phyloP scores from a whole-genome alignment of 1,140 invertebrate genomes.

The Drosophila mauritiana region DNA sequence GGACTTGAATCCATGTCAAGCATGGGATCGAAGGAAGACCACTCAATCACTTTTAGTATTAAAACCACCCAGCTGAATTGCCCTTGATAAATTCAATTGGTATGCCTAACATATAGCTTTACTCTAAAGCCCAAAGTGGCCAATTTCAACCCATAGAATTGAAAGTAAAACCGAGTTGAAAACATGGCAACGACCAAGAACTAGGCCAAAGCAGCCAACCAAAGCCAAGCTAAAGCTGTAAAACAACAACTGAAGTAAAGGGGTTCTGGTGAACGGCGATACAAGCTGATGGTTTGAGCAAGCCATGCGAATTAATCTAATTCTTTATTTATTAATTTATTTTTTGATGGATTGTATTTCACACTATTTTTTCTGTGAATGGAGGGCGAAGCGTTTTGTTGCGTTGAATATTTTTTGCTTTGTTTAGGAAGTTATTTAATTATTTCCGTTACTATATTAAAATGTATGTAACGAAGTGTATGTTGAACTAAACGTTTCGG shows the following conservation, averaged over 20 bases:
- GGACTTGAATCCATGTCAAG: not conserved
- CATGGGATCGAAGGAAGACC: not conserved
- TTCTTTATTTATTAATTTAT: constrained; percentile 53
- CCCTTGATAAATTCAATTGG: constrained; percentile 26
- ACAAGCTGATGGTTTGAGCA: constrained; percentile 26
- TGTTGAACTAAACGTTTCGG: too few relatives aligned
- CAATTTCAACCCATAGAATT: constrained; percentile 39
- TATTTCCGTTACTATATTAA: constrained; percentile 36
- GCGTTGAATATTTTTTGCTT: constrained; percentile 8
- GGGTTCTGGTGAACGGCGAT: constrained; percentile 33
- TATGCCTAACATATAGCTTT: constrained; percentile 16
- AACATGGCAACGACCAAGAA: constrained; percentile 52
- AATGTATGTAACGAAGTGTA: too few relatives aligned
- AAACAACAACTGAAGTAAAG: constrained; percentile 30
- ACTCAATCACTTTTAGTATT: not conserved
- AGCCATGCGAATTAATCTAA: constrained; percentile 33
- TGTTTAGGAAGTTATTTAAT: constrained; percentile 44
- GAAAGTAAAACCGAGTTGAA: constrained; percentile 55
- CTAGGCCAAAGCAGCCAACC: constrained; percentile 60
- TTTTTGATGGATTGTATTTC: constrained; percentile 47
- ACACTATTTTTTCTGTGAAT: constrained; percentile 39
- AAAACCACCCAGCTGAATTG: not conserved
- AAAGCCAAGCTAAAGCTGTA: constrained; percentile 29
- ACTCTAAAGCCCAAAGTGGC: constrained; percentile 15
- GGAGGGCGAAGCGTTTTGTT: constrained; percentile 12